These are phyloP conservation scores for Nothoprocta perdicaria DNA, from an alignment of 2,113 vertebrate genomes.

Conservation along the genomic window DNA sequence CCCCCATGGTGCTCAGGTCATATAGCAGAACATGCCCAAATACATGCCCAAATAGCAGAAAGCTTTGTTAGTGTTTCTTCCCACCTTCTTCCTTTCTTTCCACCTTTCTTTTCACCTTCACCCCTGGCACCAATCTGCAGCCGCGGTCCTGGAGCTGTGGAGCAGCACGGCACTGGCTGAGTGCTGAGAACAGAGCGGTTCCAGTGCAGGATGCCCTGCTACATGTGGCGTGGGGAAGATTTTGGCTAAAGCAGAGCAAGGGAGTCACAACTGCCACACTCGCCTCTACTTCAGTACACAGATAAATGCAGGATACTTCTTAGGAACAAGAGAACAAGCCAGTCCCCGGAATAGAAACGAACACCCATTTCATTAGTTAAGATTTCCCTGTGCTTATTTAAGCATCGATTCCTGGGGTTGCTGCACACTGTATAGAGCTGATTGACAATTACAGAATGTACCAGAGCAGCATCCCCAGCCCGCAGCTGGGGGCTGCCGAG, in stretches of 20 bases:
- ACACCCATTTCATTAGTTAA: constrained; percentile 6
- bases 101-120: neutral
- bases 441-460: constrained; percentile 39
- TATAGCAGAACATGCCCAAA: no score
- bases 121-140: neutral
- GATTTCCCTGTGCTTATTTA: constrained; percentile 16
- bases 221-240: neutral
- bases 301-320: neutral
- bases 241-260: neutral
- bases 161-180: neutral
- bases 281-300: neutral
- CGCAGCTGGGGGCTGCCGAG: neutral
- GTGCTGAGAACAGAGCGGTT: neutral
- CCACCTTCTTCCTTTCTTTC: no score
- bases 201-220: neutral
- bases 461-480: neutral
- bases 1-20: neutral
- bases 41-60: neutral
- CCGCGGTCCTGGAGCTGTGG: neutral
- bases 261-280: neutral
- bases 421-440: accelerated
- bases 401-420: neutral
- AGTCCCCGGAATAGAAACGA: constrained; percentile 27
- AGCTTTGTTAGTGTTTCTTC: neutral
- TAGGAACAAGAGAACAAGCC: neutral